These are phyloP conservation scores for Chironomus tepperi DNA, from an alignment of 1,140 invertebrate genomes.

Conservation along the genomic window DNA sequence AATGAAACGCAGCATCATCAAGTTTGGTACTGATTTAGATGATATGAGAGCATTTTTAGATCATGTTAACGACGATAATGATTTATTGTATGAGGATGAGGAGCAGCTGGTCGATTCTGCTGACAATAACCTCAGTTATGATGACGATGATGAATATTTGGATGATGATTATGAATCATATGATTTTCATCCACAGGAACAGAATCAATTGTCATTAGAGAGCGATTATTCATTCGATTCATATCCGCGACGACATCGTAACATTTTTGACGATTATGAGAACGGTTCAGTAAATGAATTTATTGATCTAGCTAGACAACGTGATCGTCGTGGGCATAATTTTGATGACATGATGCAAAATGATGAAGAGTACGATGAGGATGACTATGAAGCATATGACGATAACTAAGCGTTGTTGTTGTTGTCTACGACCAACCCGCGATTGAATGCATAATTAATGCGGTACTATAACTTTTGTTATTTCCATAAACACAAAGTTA, in stretches of 20 bases:
- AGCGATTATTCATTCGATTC: no score
- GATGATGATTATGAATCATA: not conserved
- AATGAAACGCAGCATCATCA: constrained; percentile 20
- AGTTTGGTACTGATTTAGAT: not conserved
- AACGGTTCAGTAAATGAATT: constrained; percentile 4
- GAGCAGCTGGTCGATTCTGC: not conserved
- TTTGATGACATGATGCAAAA: not conserved
- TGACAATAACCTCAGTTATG: not conserved
- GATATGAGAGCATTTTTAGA: constrained; percentile 2
- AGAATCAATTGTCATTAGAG: no score
- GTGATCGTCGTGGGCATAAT: not conserved
- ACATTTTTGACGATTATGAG: not conserved
- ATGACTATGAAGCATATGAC: not conserved
- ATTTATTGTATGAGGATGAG: not conserved
- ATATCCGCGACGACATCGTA: not conserved
- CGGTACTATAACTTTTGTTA: not conserved
- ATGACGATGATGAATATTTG: not conserved
- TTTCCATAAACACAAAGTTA: not conserved
- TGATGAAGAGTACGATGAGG: not conserved
- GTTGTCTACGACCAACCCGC: not conserved
- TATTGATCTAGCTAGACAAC: constrained; percentile 6
- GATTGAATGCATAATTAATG: not conserved
- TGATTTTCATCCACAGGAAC: not conserved
- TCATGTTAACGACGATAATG: not conserved
- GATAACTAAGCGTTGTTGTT: not conserved